phyloP scores from a whole-genome alignment of 2,888 invertebrate species.

The Belgica antarctica region DNA sequence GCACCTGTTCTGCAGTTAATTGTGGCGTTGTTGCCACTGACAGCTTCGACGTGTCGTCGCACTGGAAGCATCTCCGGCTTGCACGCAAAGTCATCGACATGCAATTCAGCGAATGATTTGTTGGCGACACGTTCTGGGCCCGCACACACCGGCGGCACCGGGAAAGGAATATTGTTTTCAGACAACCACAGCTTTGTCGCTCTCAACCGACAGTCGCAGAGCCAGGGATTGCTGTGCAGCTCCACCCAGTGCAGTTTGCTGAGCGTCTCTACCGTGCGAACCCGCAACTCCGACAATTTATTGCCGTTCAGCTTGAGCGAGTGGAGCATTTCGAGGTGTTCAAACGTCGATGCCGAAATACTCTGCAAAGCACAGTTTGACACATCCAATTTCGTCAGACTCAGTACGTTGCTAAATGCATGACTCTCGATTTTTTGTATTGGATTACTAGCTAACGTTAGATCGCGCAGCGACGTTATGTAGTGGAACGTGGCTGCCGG shows the following conservation, averaged over 20 bases:
- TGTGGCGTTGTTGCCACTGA: slow-evolving; percentile 81
- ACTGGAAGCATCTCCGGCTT: slow-evolving; percentile 75
- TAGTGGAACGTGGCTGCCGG: slow-evolving; percentile 77
- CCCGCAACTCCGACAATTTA: slow-evolving; percentile 68
- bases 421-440: slow-evolving; percentile 74
- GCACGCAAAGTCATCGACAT: slow-evolving; percentile 81
- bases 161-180: slow-evolving; percentile 70
- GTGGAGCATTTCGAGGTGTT: slow-evolving; percentile 72
- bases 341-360: slow-evolving; percentile 74
- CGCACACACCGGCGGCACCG: slow-evolving; percentile 75
- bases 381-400: slow-evolving; percentile 78
- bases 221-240: slow-evolving; percentile 84
- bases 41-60: slow-evolving; percentile 73
- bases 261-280: slow-evolving; percentile 70
- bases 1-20: slow-evolving; percentile 78
- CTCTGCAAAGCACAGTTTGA: slow-evolving; percentile 78
- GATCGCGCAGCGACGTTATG: slow-evolving; percentile 76
- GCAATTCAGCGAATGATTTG: slow-evolving; percentile 71
- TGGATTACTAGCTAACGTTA: slow-evolving; percentile 77
- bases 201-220: slow-evolving; percentile 80
- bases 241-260: slow-evolving; percentile 76
- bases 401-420: slow-evolving; percentile 72
- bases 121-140: slow-evolving; percentile 69
- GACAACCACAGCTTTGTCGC: slow-evolving; percentile 79
- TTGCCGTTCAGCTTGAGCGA: slow-evolving; percentile 79